Evolutionary conservation across 2,888 invertebrate species (phyloP).

Genomic region (Nomada hirtipes): DNA sequence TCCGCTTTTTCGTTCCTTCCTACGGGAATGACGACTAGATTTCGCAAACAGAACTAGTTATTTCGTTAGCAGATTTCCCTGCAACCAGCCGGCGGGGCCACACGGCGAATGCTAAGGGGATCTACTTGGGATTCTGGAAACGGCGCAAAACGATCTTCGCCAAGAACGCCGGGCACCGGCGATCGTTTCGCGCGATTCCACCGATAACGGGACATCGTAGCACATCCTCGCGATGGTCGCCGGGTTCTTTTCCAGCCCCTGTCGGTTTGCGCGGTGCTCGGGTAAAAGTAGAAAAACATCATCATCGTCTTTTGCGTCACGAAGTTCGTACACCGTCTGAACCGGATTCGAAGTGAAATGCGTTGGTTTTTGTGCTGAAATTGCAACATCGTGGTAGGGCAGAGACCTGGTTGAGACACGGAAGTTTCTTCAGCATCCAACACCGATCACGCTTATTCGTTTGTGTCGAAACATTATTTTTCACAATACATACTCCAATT

Average conservation of each 20-base stretch:
- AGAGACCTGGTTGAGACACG: not conserved
- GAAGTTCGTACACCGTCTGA: slow-evolving; percentile 13
- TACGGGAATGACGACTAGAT: slow-evolving; percentile 50
- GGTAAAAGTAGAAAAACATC: slow-evolving; percentile 33
- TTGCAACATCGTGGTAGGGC: not conserved
- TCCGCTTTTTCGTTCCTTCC: slow-evolving; percentile 34
- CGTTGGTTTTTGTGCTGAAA: slow-evolving; percentile 1
- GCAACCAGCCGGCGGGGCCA: slow-evolving; percentile 44
- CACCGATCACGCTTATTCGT: no score
- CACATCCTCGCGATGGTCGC: not conserved
- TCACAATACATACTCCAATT: no score
- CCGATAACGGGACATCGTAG: slow-evolving; percentile 24
- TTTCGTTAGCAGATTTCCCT: slow-evolving; percentile 76
- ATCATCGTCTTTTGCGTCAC: slow-evolving; percentile 14
- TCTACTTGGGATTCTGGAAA: slow-evolving; percentile 53
- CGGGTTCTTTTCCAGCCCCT: no score
- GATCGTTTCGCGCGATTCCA: slow-evolving; percentile 21
- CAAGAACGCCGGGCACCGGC: slow-evolving; percentile 19
- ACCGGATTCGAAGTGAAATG: slow-evolving; percentile 34
- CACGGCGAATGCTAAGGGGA: slow-evolving; percentile 46
- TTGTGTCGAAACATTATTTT: no score
- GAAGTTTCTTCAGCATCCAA: no score
- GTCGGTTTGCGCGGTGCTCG: not conserved
- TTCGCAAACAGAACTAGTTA: slow-evolving; percentile 80
- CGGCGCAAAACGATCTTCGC: slow-evolving; percentile 28